Evolutionary conservation across 2,797 vertebrate species (phyloP), one percentile per base, ranked within the genome.

Genomic region (Myripristis murdjan): DNA sequence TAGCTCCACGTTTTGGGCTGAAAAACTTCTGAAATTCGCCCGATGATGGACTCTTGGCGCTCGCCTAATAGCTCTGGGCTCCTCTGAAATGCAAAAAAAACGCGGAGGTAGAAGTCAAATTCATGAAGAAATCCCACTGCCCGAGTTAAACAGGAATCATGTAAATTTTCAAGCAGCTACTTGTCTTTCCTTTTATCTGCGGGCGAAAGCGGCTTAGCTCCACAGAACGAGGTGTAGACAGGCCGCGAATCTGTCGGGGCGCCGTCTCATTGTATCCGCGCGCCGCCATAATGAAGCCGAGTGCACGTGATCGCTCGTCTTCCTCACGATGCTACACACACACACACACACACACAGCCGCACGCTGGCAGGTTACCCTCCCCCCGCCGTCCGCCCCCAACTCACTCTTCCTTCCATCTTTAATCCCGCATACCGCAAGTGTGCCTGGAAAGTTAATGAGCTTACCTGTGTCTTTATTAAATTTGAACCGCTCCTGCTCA

Each of bases 401-500:
- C 63, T 62, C 60, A 55, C 46, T 54, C 57, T 47, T 15, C 22
- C 49, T 61, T 63, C 47, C 28, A 22, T 55, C 58, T 82, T 83
- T 79, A 85, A 87, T 88, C 84, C 77, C 70, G 72, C 62, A 65
- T 76, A 81, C 78, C 74, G 77, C 67, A 65, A 63, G 62, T 69
- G 65, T 77, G 79, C 70, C 80, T 82, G 83, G 69, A 79, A 78
- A 82, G 64, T 70, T 90, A 88, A 90, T 85, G 57, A 88, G 87
- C 87, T 90, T 89, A 91, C 87, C 86, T 87, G 77, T 83, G 75
- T 82, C 75, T 86, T 90, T 84, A 87, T 87, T 89, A 70, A 86
- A 89, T 87, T 81, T 85, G 46, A 83, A 70, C 63, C 77, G 83
- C 81, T 15, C 67, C 69, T 51, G 58, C 59, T 73, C 62, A 20